A percentile compares a stretch with the other conserved stretches of the same genome.
These are phyloP conservation scores for Eilema griseolum DNA, from an alignment of 2,888 invertebrate species.

Conservation along the genomic window DNA sequence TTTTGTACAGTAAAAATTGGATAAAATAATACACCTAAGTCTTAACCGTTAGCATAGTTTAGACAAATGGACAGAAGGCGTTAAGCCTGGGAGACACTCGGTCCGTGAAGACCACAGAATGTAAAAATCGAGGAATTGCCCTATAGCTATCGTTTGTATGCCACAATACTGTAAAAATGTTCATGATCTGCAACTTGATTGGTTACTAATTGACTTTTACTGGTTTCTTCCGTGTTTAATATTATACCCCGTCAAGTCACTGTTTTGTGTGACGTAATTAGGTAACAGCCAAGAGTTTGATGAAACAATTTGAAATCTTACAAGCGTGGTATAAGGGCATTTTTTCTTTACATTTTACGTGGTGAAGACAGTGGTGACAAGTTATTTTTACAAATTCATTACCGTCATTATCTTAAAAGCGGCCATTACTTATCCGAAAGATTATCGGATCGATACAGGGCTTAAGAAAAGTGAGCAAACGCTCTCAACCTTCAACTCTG, in stretches of 20 bases:
- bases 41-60: constrained; percentile 76
- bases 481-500: background rate
- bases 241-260: background rate
- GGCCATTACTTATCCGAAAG: background rate
- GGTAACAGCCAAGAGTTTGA: too few relatives aligned
- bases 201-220: background rate
- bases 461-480: background rate
- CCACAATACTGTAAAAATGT: background rate
- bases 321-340: background rate
- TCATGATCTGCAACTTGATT: background rate
- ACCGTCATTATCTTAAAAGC: background rate
- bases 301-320: background rate
- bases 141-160: background rate
- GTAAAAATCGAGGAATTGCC: background rate
- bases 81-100: constrained; percentile 67
- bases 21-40: constrained; percentile 70
- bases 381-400: background rate
- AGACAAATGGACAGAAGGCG: constrained; percentile 69
- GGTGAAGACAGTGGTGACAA: background rate
- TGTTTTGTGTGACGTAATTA: background rate
- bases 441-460: too few relatives aligned
- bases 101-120: constrained; percentile 31
- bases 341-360: background rate
- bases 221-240: background rate
- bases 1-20: constrained; percentile 84